These are phyloP conservation scores for Melieria crassipennis DNA, from an alignment of 2,888 invertebrate species.

Conservation along the genomic window DNA sequence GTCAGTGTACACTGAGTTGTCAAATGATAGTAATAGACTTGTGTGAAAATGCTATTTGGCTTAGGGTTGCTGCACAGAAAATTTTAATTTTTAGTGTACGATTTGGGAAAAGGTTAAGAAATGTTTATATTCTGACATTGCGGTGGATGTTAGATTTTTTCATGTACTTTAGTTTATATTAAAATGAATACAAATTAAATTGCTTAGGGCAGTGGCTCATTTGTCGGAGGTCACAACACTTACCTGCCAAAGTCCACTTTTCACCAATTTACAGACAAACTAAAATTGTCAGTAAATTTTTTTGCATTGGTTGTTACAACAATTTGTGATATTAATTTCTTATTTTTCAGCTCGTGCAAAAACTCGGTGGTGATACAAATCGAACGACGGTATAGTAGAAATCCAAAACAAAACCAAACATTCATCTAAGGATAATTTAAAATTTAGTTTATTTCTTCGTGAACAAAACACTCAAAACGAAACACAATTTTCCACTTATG, in stretches of 20 bases:
- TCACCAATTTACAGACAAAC: no score
- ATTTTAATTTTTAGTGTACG: no score
- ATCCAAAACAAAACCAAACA: conserved; percentile 37
- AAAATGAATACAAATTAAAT: no score
- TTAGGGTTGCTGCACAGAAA: conserved; percentile 25
- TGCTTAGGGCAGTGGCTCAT: no score
- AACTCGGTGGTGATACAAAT: conserved; percentile 83
- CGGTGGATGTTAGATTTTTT: not conserved
- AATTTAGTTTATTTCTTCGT: conserved; percentile 46
- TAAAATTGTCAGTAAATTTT: not conserved
- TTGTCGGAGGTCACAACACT: no score
- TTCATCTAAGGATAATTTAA: conserved; percentile 48
- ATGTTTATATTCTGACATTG: not conserved
- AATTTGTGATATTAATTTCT: conserved; percentile 36
- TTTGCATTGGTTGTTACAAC: not conserved
- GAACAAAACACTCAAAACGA: conserved; percentile 32
- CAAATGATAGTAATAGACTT: conserved; percentile 41
- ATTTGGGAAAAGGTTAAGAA: not conserved
- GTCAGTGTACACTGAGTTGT: conserved; percentile 14
- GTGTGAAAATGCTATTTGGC: not conserved
- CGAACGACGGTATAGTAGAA: conserved; percentile 79
- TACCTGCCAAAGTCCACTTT: no score
- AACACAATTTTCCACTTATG: conserved; percentile 25
- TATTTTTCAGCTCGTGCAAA: conserved; percentile 76
- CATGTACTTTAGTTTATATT: not conserved